Conservation (phyloP, 2,888 invertebrate genomes). For the Conistra vaccinii region DNA sequence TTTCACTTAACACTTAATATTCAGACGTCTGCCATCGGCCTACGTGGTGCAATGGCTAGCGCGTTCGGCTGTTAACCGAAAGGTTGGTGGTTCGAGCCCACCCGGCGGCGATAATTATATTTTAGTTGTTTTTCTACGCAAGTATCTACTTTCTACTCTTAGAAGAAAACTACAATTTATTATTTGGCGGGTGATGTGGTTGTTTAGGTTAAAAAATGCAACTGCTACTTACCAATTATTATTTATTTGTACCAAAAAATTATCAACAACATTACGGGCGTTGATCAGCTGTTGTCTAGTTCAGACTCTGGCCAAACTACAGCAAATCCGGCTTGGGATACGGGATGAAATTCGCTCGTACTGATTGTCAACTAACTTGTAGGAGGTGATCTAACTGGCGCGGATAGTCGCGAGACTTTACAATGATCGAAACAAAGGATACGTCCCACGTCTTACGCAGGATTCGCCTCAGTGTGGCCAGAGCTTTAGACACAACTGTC, state of each 20-base stretch:
- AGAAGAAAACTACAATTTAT: not conserved
- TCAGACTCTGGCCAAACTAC: not conserved
- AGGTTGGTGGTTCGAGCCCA: conserved; percentile 99
- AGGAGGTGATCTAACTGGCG: too few species aligned
- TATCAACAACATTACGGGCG: not conserved
- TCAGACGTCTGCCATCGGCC: conserved; percentile 51
- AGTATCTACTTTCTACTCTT: not conserved
- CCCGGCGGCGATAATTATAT: conserved; percentile 93
- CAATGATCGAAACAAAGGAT: too few species aligned
- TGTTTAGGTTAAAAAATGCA: not conserved
- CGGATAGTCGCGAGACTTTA: too few species aligned
- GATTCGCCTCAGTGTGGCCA: too few species aligned
- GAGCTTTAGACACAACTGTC: too few species aligned
- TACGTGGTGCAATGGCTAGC: conserved; percentile 94
- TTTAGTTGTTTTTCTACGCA: not conserved
- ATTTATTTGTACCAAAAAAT: too few species aligned
- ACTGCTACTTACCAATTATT: too few species aligned
- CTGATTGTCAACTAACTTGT: too few species aligned
- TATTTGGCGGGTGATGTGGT: not conserved
- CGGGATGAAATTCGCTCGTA: too few species aligned
- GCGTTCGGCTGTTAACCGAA: conserved; percentile 99
- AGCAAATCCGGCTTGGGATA: too few species aligned
- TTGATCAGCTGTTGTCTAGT: not conserved
- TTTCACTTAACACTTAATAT: too few species aligned
- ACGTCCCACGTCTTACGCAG: too few species aligned